Percentiles rank a stretch among this genome's conserved stretches.
phyloP scores from a whole-genome alignment of 2,113 vertebrate genomes.

The Struthidea cinerea region DNA sequence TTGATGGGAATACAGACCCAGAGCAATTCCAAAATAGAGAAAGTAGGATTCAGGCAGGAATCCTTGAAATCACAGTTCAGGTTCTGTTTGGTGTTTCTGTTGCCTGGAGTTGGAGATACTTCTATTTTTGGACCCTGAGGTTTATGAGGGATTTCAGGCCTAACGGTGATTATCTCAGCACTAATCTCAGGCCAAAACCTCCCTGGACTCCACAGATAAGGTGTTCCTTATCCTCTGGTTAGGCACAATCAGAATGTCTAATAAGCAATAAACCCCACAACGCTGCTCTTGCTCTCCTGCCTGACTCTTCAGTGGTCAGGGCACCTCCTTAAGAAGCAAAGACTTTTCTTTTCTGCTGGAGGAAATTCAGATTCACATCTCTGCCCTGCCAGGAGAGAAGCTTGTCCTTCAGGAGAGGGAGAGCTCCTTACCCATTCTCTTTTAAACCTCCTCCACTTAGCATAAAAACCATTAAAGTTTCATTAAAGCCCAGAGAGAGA shows the following conservation, averaged over 20 bases:
- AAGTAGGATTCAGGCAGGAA: not conserved
- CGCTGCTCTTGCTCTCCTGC: not conserved
- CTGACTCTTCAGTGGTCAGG: not conserved
- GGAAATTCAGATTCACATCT: not conserved
- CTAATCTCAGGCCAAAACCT: conserved; percentile 46
- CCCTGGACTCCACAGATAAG: not conserved
- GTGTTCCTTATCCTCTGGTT: conserved; percentile 1
- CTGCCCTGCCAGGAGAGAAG: not conserved
- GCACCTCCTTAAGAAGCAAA: not conserved
- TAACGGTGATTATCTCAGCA: conserved; percentile 14
- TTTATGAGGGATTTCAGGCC: not conserved
- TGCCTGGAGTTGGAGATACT: not conserved
- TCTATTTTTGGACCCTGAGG: not conserved
- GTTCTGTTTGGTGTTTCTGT: not conserved
- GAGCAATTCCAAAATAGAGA: not conserved
- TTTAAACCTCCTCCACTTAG: not conserved
- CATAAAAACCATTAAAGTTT: not conserved
- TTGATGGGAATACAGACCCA: not conserved
- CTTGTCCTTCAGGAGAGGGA: not conserved
- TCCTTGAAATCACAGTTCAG: not conserved
- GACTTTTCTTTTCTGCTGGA: not conserved
- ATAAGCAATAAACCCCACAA: not conserved
- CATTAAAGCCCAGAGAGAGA: not conserved
- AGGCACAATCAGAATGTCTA: not conserved
- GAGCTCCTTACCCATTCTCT: not conserved